Base-by-base conservation (phyloP, 2,113 vertebrate species). In the Aythya baeri region DNA sequence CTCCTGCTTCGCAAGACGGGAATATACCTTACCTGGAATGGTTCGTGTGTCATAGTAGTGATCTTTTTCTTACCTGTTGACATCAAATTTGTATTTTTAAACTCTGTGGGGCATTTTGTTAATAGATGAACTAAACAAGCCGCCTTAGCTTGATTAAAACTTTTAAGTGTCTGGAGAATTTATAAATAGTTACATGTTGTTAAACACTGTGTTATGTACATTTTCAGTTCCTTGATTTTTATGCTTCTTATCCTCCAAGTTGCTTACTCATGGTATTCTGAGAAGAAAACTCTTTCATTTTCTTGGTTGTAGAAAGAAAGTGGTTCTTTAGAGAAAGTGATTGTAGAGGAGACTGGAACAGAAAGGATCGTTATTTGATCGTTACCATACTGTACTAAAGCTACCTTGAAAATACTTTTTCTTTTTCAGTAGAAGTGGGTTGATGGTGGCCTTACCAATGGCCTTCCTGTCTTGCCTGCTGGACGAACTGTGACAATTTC, bases 401-500 rank as follows among this genome's bases (percentile, higher is more conserved):
- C 70, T 52, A 36, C 29, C 78, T 79, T 31, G 21, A 82, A 86
- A 73, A 59, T 76, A 29, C 50, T 76, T 76, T 93, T 38, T 82
- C 1, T 77, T 93, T 94, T 32, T 50, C 55, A 16, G 3, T 70
- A 99, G 99, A 99, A 94, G 67, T 99, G 99, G 99, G 96, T 98
- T 7, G 99, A 99, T 16, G 99, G 99, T 22, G 98, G 98, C 2
- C 97, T 99, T 81, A 98, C 98, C 2, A 97, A 99, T 97, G 98
- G 98, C 74, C 98, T 99, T n/a, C 99, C 99, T 6, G 74, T 99
- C 46, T 95, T 99, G 80, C 98, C 99, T 1, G 62, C 66, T 25
- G 99, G 99, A 59, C 98, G 98, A 36, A 99, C 99, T 4, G 96
- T 99, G 91, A 99, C 98, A 0, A 93, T 99, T 79, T 99, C 99